Conservation (phyloP, 2,888 invertebrate species). For the Drosophila subquinaria region DNA sequence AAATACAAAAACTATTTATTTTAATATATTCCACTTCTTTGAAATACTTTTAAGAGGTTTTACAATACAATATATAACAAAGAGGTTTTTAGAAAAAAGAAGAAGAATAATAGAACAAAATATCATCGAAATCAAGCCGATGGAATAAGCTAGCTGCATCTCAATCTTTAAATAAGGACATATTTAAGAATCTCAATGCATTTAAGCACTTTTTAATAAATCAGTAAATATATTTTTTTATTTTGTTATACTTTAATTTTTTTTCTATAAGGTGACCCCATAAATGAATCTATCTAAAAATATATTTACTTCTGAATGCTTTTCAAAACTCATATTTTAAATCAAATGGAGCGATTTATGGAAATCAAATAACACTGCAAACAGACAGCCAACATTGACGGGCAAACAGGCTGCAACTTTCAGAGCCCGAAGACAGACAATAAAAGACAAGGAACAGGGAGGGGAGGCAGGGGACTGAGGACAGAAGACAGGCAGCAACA, state of each 20-base stretch:
- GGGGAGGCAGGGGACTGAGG: neutral
- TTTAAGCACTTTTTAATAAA: too few relatives aligned
- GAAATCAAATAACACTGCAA: slow-evolving; percentile 39
- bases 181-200: too few relatives aligned
- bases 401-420: slow-evolving; percentile 39
- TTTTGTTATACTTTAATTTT: neutral
- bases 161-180: too few relatives aligned
- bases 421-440: slow-evolving; percentile 48
- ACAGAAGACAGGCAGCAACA: slow-evolving; percentile 26
- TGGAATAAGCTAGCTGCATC: too few relatives aligned
- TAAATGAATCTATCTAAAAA: neutral
- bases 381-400: slow-evolving; percentile 59
- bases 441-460: neutral
- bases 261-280: neutral
- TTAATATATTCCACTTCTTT: slow-evolving; percentile 8
- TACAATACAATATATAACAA: neutral
- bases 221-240: too few relatives aligned
- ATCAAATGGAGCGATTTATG: slow-evolving; percentile 53
- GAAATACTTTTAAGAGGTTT: slow-evolving; percentile 1
- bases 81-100: neutral
- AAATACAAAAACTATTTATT: slow-evolving; percentile 8
- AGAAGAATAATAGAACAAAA: too few relatives aligned
- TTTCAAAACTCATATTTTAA: slow-evolving; percentile 31
- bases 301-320: neutral
- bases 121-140: too few relatives aligned